A percentile compares a stretch with the other conserved stretches of the same genome.
Conservation (phyloP, 2,113 vertebrate genomes). For the Capreolus pygargus region DNA sequence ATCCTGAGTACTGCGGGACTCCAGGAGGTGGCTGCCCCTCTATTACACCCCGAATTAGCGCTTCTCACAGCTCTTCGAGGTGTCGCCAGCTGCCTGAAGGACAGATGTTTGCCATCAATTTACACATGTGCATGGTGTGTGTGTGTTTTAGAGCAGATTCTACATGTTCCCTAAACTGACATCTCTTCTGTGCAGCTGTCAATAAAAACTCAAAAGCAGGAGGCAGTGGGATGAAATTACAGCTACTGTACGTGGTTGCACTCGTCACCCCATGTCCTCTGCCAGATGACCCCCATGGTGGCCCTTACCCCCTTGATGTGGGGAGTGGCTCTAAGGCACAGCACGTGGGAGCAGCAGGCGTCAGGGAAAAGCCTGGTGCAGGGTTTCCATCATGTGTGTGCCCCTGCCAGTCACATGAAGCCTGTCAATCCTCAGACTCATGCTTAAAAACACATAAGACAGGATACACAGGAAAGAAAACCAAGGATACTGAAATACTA, state of each 20-base stretch:
- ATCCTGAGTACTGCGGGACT: too few species aligned
- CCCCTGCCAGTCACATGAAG: not conserved
- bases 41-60: too few species aligned
- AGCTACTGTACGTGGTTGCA: not conserved
- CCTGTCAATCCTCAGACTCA: not conserved
- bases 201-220: not conserved
- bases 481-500: not conserved
- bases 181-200: not conserved
- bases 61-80: not conserved
- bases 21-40: not conserved
- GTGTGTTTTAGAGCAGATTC: too few species aligned
- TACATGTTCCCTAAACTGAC: too few species aligned
- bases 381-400: not conserved
- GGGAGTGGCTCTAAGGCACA: not conserved
- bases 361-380: rapidly evolving
- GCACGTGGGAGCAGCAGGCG: rapidly evolving
- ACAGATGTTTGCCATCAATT: not conserved
- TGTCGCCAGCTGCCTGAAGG: not conserved
- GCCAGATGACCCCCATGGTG: rapidly evolving
- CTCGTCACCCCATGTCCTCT: rapidly evolving
- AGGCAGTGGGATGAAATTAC: not conserved
- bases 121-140: rapidly evolving
- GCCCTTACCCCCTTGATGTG: not conserved
- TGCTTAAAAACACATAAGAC: not conserved
- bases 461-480: not conserved